Evolutionary conservation across 2,113 vertebrate genomes (phyloP).

Genomic region (Tylochromis polylepis): DNA sequence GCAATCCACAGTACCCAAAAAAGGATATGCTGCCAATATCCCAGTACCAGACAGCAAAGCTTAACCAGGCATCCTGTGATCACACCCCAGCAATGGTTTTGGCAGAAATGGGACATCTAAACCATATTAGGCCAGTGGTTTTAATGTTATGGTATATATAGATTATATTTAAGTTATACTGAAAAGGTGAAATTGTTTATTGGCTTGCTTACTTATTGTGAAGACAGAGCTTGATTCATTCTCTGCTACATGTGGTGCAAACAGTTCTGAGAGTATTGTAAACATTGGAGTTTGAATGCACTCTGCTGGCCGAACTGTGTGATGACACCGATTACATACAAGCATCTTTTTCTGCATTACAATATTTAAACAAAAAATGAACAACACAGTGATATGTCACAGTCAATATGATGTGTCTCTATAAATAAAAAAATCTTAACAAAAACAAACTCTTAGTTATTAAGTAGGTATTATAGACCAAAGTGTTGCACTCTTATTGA

Average conservation of each 20-base stretch:
- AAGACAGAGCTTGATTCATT: neutral
- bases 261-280: neutral
- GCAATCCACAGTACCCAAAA: neutral
- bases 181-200: neutral
- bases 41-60: neutral
- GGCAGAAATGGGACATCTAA: neutral
- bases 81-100: neutral
- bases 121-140: neutral
- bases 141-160: neutral
- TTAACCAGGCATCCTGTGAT: neutral
- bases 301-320: neutral
- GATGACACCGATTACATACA: neutral
- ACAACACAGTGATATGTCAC: neutral
- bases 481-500: neutral
- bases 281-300: neutral
- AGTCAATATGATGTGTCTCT: neutral
- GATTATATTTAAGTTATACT: neutral
- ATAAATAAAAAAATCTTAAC: neutral
- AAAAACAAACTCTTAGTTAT: neutral
- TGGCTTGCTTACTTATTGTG: neutral
- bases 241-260: neutral
- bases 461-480: neutral
- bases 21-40: neutral
- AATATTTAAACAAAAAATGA: neutral
- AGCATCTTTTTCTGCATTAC: neutral